Conservation (phyloP, 2,888 invertebrate genomes). For the Graphium colonna region DNA sequence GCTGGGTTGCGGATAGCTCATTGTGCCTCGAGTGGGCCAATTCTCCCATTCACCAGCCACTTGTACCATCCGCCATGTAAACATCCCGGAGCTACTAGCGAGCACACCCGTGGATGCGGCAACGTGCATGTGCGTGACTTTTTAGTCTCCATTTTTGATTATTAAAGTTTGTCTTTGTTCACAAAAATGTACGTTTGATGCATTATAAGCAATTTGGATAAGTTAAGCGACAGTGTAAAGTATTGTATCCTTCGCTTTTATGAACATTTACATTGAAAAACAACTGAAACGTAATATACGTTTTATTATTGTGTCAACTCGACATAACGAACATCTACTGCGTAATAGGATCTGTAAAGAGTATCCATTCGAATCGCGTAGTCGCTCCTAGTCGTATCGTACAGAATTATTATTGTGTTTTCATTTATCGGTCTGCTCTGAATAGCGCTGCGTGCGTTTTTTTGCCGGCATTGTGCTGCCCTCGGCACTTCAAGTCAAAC, state of each 20-base stretch:
- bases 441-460: slow-evolving; percentile 74
- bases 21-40: slow-evolving; percentile 74
- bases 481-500: slow-evolving; percentile 63
- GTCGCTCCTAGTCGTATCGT: slow-evolving; percentile 13
- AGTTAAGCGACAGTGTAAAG: too few species aligned
- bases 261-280: too few species aligned
- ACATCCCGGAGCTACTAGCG: slow-evolving; percentile 42
- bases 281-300: too few species aligned
- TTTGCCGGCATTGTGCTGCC: slow-evolving; percentile 42
- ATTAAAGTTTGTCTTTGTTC: background rate
- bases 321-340: too few species aligned
- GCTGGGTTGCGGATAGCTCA: slow-evolving; percentile 42
- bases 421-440: slow-evolving; percentile 62
- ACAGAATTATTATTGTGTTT: slow-evolving; percentile 69
- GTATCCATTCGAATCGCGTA: background rate
- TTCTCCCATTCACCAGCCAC: slow-evolving; percentile 68
- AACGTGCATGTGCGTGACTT: too few species aligned
- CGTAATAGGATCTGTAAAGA: too few species aligned
- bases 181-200: too few species aligned
- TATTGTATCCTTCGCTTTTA: too few species aligned
- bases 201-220: too few species aligned
- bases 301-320: too few species aligned
- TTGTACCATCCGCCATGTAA: slow-evolving; percentile 70
- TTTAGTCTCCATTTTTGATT: too few species aligned
- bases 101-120: slow-evolving; percentile 41